Percentiles rank a stretch among this genome's conserved stretches.
These are phyloP conservation scores for Eristalis arbustorum DNA, from an alignment of 2,888 invertebrate species.

Conservation along the genomic window DNA sequence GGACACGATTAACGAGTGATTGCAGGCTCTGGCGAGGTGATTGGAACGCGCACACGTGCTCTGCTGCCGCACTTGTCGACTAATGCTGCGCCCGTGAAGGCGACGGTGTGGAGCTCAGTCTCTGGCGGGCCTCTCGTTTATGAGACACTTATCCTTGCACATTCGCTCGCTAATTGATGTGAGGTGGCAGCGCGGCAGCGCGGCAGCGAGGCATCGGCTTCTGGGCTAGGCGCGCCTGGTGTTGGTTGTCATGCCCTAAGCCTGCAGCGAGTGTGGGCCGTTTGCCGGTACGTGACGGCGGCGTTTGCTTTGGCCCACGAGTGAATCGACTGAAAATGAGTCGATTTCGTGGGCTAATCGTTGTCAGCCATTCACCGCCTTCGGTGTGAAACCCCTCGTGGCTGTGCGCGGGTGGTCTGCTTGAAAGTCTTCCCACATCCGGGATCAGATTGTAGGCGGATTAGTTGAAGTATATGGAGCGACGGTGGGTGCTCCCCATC, in stretches of 20 bases:
- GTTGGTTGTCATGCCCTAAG: no score
- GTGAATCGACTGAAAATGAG: not conserved
- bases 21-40: not conserved
- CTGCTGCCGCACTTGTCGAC: not conserved
- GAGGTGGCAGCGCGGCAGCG: no score
- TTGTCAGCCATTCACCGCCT: no score
- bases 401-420: not conserved
- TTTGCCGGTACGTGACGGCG: not conserved
- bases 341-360: not conserved
- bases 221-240: not conserved
- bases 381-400: no score
- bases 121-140: not conserved
- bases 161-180: not conserved
- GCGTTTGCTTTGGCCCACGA: not conserved
- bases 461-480: not conserved
- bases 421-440: not conserved
- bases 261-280: not conserved
- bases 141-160: not conserved
- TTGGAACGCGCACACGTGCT: not conserved
- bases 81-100: not conserved
- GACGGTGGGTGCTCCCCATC: no score
- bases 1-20: slow-evolving; percentile 15
- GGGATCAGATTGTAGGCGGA: not conserved
- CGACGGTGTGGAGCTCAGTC: not conserved
- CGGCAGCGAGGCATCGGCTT: not conserved